Evolutionary conservation across 2,113 vertebrate genomes (phyloP).

Genomic region (Miniopterus natalensis): DNA sequence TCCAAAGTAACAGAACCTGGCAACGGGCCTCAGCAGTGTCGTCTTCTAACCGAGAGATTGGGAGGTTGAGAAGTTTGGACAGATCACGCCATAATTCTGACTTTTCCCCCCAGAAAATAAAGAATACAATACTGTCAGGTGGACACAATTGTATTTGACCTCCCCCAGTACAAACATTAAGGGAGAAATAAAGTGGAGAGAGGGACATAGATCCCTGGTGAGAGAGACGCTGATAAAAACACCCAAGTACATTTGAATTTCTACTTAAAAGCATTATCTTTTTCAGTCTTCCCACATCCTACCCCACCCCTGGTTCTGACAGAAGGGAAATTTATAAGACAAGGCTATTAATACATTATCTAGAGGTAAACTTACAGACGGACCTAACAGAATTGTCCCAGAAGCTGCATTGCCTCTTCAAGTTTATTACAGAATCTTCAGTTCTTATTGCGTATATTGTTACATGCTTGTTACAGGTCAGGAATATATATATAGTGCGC

Average conservation of each 20-base stretch:
- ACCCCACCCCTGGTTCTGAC: not conserved
- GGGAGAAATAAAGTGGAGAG: constrained; percentile 52
- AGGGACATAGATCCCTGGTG: not conserved
- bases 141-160: not conserved
- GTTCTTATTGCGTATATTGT: constrained; percentile 77
- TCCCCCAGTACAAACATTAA: constrained; percentile 18
- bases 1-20: constrained; percentile 24
- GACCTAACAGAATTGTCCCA: constrained; percentile 59
- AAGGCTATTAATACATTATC: constrained; percentile 37
- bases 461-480: constrained; percentile 83
- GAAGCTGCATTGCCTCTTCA: constrained; percentile 59
- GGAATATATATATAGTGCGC: not conserved
- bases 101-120: not conserved
- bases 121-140: not conserved
- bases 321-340: constrained; percentile 40
- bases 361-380: constrained; percentile 61
- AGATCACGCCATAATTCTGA: not conserved
- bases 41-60: constrained; percentile 34
- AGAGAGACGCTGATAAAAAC: constrained; percentile 54
- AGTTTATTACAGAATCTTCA: constrained; percentile 78
- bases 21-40: not conserved
- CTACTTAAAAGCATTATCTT: constrained; percentile 13
- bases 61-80: constrained; percentile 19
- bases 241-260: constrained; percentile 17
- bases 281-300: constrained; percentile 26